Conservation (phyloP, 2,797 vertebrate species). For the Acropternis orthonyx region DNA sequence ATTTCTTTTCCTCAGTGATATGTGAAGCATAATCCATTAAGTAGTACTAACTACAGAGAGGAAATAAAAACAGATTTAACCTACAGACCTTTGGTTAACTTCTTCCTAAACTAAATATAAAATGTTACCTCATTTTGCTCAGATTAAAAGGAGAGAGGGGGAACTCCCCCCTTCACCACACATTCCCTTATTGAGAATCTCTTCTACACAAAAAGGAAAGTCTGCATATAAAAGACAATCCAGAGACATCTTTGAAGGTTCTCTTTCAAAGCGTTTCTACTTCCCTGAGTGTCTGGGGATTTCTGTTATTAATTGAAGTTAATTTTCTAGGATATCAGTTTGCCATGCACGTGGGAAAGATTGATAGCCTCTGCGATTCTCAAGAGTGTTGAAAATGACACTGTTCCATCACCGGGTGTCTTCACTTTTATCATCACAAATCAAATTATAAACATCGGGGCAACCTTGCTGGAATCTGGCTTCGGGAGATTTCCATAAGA, state of each 20-base stretch:
- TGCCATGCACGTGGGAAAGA: constrained; percentile 97
- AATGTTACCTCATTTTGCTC: constrained; percentile 49
- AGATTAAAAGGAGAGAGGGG: constrained; percentile 56
- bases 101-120: constrained; percentile 53
- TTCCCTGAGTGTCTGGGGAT: constrained; percentile 87
- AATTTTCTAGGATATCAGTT: constrained; percentile 99
- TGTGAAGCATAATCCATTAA: not conserved
- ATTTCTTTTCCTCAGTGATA: not conserved
- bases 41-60: not conserved
- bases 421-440: constrained; percentile 95
- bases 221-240: constrained; percentile 88
- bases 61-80: constrained; percentile 67
- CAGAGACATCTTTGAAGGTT: constrained; percentile 97
- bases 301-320: constrained; percentile 99
- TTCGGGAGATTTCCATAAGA: constrained; percentile 99
- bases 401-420: constrained; percentile 87
- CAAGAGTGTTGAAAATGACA: constrained; percentile 93
- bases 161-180: constrained; percentile 15
- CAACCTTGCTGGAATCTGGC: constrained; percentile 94
- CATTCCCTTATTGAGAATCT: constrained; percentile 66
- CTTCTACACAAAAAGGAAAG: constrained; percentile 75
- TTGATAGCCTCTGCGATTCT: constrained; percentile 97
- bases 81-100: constrained; percentile 63
- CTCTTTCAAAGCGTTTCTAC: constrained; percentile 92
- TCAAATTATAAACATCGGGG: constrained; percentile 99